Conservation (phyloP, 1,140 invertebrate genomes). For the Lineus longissimus region DNA sequence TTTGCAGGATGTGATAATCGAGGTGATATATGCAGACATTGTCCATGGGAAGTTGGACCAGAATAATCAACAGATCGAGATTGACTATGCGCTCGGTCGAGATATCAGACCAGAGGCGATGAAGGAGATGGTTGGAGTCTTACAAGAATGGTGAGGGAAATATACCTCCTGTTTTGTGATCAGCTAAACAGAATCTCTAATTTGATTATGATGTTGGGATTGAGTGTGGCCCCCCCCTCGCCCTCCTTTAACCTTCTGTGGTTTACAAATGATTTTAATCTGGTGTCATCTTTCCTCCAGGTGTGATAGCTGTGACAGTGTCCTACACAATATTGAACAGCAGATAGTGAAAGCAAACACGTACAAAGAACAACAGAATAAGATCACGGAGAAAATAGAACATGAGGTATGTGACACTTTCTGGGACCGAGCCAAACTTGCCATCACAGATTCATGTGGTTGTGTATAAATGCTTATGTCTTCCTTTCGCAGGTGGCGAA, state of each 20-base stretch:
- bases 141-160: constrained; percentile 46
- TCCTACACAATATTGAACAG: constrained; percentile 80
- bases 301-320: constrained; percentile 84
- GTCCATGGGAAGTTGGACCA: constrained; percentile 96
- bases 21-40: constrained; percentile 94
- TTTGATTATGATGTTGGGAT: background rate
- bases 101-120: constrained; percentile 74
- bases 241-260: background rate
- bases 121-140: constrained; percentile 43
- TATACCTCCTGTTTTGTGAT: background rate
- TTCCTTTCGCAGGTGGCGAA: constrained; percentile 63
- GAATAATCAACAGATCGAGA: constrained; percentile 85
- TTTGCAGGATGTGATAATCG: constrained; percentile 83
- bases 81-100: constrained; percentile 88
- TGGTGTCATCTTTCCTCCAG: constrained; percentile 29
- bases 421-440: no score
- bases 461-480: constrained; percentile 5
- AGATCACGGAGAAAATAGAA: constrained; percentile 79
- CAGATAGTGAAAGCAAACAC: constrained; percentile 83
- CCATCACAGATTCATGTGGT: no score
- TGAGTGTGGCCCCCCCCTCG: background rate
- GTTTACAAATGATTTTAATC: background rate
- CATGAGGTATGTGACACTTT: constrained; percentile 82
- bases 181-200: no score
- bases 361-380: constrained; percentile 75